These are phyloP conservation scores for Myodes glareolus DNA, from an alignment of 2,113 vertebrate species.

Conservation along the genomic window DNA sequence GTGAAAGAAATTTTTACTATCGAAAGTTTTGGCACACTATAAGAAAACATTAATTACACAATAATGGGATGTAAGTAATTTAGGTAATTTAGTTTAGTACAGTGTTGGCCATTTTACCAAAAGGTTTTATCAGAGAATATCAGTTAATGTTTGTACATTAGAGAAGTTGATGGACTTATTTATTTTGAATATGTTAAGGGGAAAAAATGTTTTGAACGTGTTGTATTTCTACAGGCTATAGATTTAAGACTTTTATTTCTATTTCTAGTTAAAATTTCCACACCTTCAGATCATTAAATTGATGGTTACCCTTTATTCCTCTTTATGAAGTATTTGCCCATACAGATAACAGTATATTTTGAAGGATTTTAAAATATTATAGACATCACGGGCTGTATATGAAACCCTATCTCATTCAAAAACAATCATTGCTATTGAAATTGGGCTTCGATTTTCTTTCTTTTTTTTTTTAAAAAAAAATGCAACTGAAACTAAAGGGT, in stretches of 20 bases:
- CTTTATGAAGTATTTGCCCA: conserved; percentile 4
- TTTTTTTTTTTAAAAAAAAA: neutral
- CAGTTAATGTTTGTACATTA: conserved; percentile 33
- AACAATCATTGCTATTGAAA: conserved; percentile 51
- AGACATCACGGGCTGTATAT: conserved; percentile 30
- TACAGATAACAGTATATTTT: conserved; percentile 34
- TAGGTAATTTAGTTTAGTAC: conserved; percentile 60
- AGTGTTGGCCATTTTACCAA: conserved; percentile 46
- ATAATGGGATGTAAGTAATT: conserved; percentile 29
- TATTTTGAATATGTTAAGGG: conserved; percentile 51
- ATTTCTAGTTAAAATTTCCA: conserved; percentile 42
- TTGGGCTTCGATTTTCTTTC: conserved; percentile 39
- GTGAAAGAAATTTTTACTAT: conserved; percentile 70
- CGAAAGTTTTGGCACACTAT: conserved; percentile 61
- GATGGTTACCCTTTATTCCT: neutral
- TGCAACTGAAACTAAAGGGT: conserved; percentile 46
- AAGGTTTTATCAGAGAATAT: conserved; percentile 26
- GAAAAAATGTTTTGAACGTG: conserved; percentile 54
- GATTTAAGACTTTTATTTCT: conserved; percentile 52
- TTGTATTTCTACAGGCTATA: conserved; percentile 38
- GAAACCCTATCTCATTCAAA: conserved; percentile 19
- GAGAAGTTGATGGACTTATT: conserved; percentile 56
- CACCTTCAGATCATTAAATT: conserved; percentile 19
- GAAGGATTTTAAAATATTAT: conserved; percentile 4
- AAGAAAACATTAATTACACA: conserved; percentile 54